Evolutionary conservation across 1,140 invertebrate species (phyloP).

Genomic region (Nylanderia fulva): DNA sequence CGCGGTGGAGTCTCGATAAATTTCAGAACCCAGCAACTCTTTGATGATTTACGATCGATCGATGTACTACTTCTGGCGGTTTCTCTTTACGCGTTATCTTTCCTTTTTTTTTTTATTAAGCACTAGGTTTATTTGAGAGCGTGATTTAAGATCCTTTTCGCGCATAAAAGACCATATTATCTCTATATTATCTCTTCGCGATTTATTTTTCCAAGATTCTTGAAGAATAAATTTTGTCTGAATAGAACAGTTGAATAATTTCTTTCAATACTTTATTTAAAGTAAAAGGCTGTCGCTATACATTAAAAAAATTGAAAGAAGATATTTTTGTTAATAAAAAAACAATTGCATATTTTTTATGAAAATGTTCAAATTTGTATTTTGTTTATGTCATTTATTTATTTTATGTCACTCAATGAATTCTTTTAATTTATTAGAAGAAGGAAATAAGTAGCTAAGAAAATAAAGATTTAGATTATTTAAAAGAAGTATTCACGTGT

Average conservation of each 20-base stretch:
- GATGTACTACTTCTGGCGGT: not conserved
- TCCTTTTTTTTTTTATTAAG: too few species aligned
- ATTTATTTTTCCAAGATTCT: slow-evolving; percentile 8
- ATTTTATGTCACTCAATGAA: too few species aligned
- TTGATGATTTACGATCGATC: slow-evolving; percentile 13
- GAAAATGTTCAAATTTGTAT: too few species aligned
- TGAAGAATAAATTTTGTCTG: not conserved
- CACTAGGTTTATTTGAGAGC: not conserved
- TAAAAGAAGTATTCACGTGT: too few species aligned
- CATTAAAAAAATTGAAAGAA: too few species aligned
- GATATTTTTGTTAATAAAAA: too few species aligned
- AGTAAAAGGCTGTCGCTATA: not conserved
- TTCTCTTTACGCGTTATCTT: not conserved
- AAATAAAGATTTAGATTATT: too few species aligned
- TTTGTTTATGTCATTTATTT: too few species aligned
- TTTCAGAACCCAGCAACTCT: slow-evolving; percentile 26
- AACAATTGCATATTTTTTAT: too few species aligned
- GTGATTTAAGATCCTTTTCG: not conserved
- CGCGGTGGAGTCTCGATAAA: slow-evolving; percentile 23
- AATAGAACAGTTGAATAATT: not conserved
- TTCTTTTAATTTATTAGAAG: too few species aligned
- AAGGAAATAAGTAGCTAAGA: too few species aligned
- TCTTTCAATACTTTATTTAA: not conserved
- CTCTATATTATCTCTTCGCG: not conserved
- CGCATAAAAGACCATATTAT: not conserved